Evolutionary conservation across 2,888 invertebrate species (phyloP), one percentile per base, ranked within the genome.

Genomic region (Orthosia cruda): DNA sequence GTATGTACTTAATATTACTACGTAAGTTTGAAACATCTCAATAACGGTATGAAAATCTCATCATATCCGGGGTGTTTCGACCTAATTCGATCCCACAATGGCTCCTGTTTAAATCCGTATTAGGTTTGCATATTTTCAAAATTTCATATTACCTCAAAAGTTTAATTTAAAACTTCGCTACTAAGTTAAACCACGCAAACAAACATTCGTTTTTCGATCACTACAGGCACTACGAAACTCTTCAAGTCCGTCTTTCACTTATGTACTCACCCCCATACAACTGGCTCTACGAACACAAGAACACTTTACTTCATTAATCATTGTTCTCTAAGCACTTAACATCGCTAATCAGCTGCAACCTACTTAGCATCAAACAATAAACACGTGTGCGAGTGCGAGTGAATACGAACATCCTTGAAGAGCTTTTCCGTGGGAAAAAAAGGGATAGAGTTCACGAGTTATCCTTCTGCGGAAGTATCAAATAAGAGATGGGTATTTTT

Each of bases 261-360:
- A 54, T n/a, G 57, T 15, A 58, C 16, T 13, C 4, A 23, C 16
- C 23, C 15, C 12, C 18, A 15, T 18, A 68, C 54, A 54, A 18
- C 26, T 15, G 3, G 4, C 40, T 68, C 26, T 16, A 18, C 26
- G 12, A 64, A 63, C 23, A 54, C 26, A 54, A 72, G 57, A 63
- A 59, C 52, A 54, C 73, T 72, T 77, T 23, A 45, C 55, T 57
- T 71, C 54, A 79, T 76, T 55, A 71, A 76, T 76, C 49, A 69
- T 67, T 81, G 32, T 74, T 65, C 64, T 77, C 69, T 54, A 69
- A 81, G 50, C 75, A 75, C 81, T 81, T 78, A 81, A 81, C 75
- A 57, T 63, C 20, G 32, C 75, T 81, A 74, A 81, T 81, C 65
- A 74, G 75, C 61, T 78, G 65, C 65, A 81, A 54, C 52, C 58